Evolutionary conservation across 2,797 vertebrate species (phyloP).

Genomic region (Serranus cabrilla): DNA sequence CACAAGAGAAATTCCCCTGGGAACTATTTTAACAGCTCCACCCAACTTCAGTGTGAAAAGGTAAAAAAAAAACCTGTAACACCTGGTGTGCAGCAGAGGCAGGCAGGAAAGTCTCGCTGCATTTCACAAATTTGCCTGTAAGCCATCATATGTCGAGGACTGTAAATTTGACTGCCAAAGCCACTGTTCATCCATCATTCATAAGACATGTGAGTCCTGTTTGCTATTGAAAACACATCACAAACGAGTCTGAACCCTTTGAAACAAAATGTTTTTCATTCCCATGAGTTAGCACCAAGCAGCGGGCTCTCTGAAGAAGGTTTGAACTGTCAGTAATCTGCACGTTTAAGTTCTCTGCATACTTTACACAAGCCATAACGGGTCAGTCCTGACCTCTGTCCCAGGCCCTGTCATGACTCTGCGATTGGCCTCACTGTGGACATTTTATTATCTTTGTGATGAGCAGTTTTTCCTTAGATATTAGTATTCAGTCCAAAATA

Average conservation of each 20-base stretch:
- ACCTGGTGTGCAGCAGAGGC: background rate
- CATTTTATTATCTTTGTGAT: background rate
- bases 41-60: background rate
- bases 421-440: too few relatives aligned
- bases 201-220: background rate
- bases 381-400: background rate
- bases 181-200: background rate
- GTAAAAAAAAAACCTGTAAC: too few relatives aligned
- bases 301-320: too few relatives aligned
- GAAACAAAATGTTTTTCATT: background rate
- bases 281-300: background rate
- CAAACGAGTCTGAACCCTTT: background rate
- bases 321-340: background rate
- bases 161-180: slow-evolving; percentile 33
- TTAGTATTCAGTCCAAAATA: background rate
- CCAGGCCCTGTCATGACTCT: background rate
- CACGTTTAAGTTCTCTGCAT: background rate
- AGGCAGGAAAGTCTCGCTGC: too few relatives aligned
- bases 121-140: slow-evolving; percentile 13
- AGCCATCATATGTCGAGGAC: background rate
- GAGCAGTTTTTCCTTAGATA: background rate
- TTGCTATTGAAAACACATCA: background rate
- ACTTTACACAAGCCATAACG: background rate
- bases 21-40: background rate
- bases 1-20: background rate